A percentile compares a stretch with the other conserved stretches of the same genome.
Evolutionary conservation across 1,140 invertebrate species (phyloP).

Genomic region (Cydia amplana): DNA sequence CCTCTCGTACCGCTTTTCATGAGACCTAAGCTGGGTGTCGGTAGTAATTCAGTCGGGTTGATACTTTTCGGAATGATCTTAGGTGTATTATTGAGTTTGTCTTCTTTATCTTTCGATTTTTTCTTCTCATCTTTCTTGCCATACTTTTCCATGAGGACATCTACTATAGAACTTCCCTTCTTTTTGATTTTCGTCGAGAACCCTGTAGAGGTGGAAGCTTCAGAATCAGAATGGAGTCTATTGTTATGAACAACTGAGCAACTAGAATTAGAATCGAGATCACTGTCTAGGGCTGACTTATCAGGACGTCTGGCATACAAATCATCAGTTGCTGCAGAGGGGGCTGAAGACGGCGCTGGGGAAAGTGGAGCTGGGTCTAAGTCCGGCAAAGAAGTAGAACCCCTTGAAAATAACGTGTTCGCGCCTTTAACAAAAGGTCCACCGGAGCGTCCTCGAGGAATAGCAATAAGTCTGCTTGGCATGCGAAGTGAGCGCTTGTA

Average conservation of each 20-base stretch:
- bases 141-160: slow-evolving; percentile 83
- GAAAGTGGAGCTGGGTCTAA: slow-evolving; percentile 84
- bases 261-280: slow-evolving; percentile 84
- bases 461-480: slow-evolving; percentile 87
- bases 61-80: slow-evolving; percentile 79
- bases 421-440: slow-evolving; percentile 64
- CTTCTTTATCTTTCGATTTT: slow-evolving; percentile 80
- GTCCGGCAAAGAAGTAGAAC: slow-evolving; percentile 88
- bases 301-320: slow-evolving; percentile 73
- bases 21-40: slow-evolving; percentile 80
- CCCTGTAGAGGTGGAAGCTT: slow-evolving; percentile 83
- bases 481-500: slow-evolving; percentile 90
- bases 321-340: slow-evolving; percentile 70
- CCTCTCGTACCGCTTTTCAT: slow-evolving; percentile 76
- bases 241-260: slow-evolving; percentile 79
- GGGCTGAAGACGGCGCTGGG: slow-evolving; percentile 81
- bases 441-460: slow-evolving; percentile 79
- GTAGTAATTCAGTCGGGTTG: slow-evolving; percentile 81
- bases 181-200: slow-evolving; percentile 79
- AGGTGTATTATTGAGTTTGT: slow-evolving; percentile 67
- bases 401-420: slow-evolving; percentile 57
- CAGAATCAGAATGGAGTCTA: slow-evolving; percentile 83
- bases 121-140: slow-evolving; percentile 81
- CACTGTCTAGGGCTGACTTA: slow-evolving; percentile 80
- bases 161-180: slow-evolving; percentile 82